Base-by-base conservation (phyloP, 2,888 invertebrate species). In the Diadegma fenestrale region DNA sequence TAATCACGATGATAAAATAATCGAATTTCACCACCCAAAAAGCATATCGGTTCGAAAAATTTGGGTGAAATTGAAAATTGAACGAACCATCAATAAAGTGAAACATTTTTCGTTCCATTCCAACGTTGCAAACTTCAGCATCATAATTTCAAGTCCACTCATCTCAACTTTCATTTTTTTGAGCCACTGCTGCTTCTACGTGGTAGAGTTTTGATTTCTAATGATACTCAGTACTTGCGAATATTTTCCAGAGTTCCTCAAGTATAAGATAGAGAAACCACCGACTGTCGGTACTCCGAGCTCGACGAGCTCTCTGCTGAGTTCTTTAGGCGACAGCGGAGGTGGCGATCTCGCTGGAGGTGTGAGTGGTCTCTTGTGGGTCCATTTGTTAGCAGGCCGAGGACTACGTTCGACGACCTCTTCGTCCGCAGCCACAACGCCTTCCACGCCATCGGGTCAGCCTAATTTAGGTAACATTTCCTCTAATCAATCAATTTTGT, bases 331-430 rank as follows among this genome's bases (percentile, higher is more conserved):
- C 26, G 94, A 93, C 22, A 88, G 87, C 66, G 90, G 89, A 14
- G 89, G 90, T 68, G 91, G 92, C 26, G 94, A 94, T 85, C 88
- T 94, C 82, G 95, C 96, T 0, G 94, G 94, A 69, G 97, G 97
- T 0, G 96, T 98, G 17, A 98, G 97, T 75, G 98, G 98, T 8
- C 96, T 98, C 95, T 95, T 98, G 6, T 98, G 98, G 97, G 97
- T 98, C 19, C 98, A 98, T 92, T 94, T 98, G 76, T 94, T 98
- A 61, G 98, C 98, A 1, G 98, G 98, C 1, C 96, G 98, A 86
- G 98, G 98, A 8, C 95, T 98, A 17, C 95, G 98, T 89, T 96
- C 97, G 26, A 96, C 96, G 0, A 96, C 96, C 1, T 95, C 95
- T 14, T 95, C 96, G 0, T 95, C 96, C 0, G 96, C 97, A 0